Evolutionary conservation across 2,797 vertebrate genomes (phyloP).

Genomic region (Pelochelys cantorii): DNA sequence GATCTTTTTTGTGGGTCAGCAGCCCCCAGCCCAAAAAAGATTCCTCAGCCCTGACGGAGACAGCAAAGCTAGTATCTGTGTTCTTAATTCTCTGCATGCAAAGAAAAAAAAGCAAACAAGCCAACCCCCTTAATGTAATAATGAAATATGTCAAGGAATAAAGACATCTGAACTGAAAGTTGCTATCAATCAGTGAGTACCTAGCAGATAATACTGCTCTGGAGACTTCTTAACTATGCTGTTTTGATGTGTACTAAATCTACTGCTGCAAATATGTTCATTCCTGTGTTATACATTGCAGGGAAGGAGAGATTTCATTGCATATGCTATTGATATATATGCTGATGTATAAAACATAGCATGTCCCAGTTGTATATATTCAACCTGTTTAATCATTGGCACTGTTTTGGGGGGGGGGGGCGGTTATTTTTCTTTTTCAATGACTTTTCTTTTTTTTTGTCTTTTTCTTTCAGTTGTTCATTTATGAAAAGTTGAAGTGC

Average conservation of each 20-base stretch:
- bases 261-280: slow-evolving; percentile 37
- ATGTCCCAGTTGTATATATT: slow-evolving; percentile 35
- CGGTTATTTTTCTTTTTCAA: neutral
- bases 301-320: slow-evolving; percentile 33
- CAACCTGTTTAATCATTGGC: slow-evolving; percentile 24
- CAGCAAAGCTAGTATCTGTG: neutral
- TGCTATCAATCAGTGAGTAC: slow-evolving; percentile 48
- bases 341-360: slow-evolving; percentile 36
- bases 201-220: slow-evolving; percentile 36
- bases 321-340: neutral
- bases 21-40: too few species aligned
- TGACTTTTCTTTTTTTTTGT: neutral
- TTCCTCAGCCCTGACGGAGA: neutral
- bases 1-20: too few species aligned
- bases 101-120: neutral
- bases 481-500: slow-evolving; percentile 42
- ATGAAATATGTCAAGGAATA: slow-evolving; percentile 25
- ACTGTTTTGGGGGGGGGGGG: neutral
- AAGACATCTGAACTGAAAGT: slow-evolving; percentile 8
- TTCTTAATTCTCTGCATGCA: neutral
- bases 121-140: neutral
- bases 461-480: neutral
- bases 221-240: slow-evolving; percentile 57
- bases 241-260: slow-evolving; percentile 49
- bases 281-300: slow-evolving; percentile 46